A percentile compares a stretch with the other conserved stretches of the same genome.
Evolutionary conservation across 2,113 vertebrate genomes (phyloP).

Genomic region (Daboia siamensis): DNA sequence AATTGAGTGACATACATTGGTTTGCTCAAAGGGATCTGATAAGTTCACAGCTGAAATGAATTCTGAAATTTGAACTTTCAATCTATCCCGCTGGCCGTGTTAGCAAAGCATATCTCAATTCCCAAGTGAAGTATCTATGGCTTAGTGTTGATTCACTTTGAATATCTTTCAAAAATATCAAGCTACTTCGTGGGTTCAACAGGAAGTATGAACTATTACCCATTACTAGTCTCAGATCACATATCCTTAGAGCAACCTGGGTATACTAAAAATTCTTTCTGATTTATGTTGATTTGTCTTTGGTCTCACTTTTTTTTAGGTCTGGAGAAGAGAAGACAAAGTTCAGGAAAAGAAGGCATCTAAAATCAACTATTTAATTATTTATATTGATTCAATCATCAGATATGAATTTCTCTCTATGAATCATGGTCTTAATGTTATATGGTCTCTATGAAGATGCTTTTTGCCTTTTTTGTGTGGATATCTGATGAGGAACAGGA

Average conservation of each 20-base stretch:
- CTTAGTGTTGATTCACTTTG: not conserved
- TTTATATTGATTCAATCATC: not conserved
- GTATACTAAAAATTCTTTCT: not conserved
- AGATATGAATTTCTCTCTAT: not conserved
- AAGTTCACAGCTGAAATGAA: not conserved
- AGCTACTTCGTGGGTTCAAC: not conserved
- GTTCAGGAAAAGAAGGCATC: not conserved
- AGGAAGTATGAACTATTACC: not conserved
- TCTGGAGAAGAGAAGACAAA: not conserved
- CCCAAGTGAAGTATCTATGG: not conserved
- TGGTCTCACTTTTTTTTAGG: not conserved
- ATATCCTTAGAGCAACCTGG: not conserved
- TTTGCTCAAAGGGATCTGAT: not conserved
- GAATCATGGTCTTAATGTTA: not conserved
- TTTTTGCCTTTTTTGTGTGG: not conserved
- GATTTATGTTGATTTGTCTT: not conserved
- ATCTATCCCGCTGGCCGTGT: too few relatives aligned
- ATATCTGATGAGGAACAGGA: not conserved
- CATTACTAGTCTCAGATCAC: not conserved
- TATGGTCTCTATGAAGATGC: not conserved
- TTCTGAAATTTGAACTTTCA: not conserved
- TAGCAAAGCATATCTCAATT: not conserved
- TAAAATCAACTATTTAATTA: not conserved
- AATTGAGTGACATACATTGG: not conserved
- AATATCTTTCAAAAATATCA: not conserved